Base-by-base conservation (phyloP, 2,888 invertebrate genomes). In the Cataglyphis altisquamis region DNA sequence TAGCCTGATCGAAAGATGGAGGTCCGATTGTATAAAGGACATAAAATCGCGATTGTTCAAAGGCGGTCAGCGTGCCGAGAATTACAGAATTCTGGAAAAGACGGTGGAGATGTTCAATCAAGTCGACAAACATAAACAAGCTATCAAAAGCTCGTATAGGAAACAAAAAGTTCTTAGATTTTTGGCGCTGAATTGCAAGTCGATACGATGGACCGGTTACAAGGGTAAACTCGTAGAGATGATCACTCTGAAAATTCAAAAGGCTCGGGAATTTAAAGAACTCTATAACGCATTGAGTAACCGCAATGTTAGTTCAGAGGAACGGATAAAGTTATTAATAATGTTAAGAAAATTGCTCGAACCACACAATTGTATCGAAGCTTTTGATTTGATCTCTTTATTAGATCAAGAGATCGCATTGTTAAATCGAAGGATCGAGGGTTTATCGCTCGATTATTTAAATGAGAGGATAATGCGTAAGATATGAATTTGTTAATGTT, bases 241-340 rank as follows among this genome's bases (percentile, higher is more conserved):
- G 97, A 97, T 98, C 89, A 97, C 98, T 0, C 93, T 97, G 73
- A 97, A 97, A 93, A 97, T 97, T 29, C 97, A 98, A 92, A 96
- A 97, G 90, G 98, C 98, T 21, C 96, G 97, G 73, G 97, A 97
- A 92, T 95, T 98, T 66, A 96, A 96, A 82, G 96, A 97, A 89
- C 95, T 98, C 21, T 98, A 98, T 93, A 96, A 96, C 90, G 96
- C 96, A 77, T 95, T 98, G 89, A 95, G 95, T 70, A 95, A 96
- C 48, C 95, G 96, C 74, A 96, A 96, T 87, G 93, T 96, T 84
- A 95, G 95, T 0, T 95, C 96, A 29, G 96, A 97, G 86, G 96
- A 97, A 90, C 96, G 98, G 60, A 95, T 98, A 85, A 96, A 97
- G 91, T 96, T 97, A 0, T 95, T 98, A 15, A 95, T 96, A 0